Conservation (phyloP, 2,113 vertebrate genomes). For the Chroicocephalus ridibundus region DNA sequence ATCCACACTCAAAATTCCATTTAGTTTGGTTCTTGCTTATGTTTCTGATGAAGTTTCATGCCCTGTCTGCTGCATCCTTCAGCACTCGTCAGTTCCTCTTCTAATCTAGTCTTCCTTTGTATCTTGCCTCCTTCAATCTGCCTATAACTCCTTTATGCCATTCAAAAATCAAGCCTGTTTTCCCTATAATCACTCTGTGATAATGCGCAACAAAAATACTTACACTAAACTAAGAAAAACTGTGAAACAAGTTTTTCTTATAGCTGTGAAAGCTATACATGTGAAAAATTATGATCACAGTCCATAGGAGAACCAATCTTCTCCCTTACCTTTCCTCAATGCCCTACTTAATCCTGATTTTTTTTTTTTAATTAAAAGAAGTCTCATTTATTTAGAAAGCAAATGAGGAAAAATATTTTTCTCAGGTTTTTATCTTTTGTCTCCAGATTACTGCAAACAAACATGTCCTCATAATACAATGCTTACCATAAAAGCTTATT, state of each 20-base stretch:
- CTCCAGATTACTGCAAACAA: not conserved
- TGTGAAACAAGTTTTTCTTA: not conserved
- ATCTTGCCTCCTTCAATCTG: not conserved
- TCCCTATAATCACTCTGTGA: not conserved
- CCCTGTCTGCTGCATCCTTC: not conserved
- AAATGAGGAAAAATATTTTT: not conserved
- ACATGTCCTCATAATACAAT: not conserved
- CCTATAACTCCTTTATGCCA: not conserved
- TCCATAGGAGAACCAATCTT: not conserved
- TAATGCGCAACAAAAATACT: not conserved
- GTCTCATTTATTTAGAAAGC: not conserved
- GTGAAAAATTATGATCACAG: not conserved
- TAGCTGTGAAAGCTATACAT: not conserved
- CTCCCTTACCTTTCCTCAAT: not conserved
- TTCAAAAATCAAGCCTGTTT: not conserved
- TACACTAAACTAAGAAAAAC: not conserved
- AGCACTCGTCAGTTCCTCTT: not conserved
- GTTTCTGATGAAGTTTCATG: not conserved
- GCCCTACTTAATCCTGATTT: not conserved
- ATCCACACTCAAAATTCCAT: not conserved
- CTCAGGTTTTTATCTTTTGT: not conserved
- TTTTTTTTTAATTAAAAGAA: not conserved
- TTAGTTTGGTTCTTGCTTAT: not conserved
- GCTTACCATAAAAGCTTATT: not conserved
- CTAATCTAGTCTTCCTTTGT: not conserved